Base-by-base conservation (phyloP, 2,797 vertebrate species). In the Meriones psammophilus region DNA sequence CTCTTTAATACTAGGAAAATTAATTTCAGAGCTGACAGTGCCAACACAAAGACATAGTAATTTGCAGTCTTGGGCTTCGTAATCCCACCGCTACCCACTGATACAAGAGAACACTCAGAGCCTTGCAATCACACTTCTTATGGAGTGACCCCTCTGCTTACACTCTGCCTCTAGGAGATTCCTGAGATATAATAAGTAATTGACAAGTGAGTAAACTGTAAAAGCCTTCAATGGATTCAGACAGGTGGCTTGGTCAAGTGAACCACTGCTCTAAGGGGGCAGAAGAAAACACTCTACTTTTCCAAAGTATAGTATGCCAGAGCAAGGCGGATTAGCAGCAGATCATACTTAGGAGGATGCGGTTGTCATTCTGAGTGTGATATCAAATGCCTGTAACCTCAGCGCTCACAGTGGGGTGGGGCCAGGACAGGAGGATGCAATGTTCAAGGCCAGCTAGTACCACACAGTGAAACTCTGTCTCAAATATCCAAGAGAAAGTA, bases 1-100 rank as follows among this genome's bases (percentile, higher is more conserved):
- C 54, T 97, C 97, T 96, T 97, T 95, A 97, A 97, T 39, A 97
- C 69, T 54, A 92, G 69, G 74, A 94, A 97, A 97, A 98, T 97
- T 96, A 97, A 98, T 91, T 97, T 92, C 92, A 95, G 96, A 98
- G 96, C 66, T 96, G 94, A 97, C 96, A 96, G 33, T 88, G 94
- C 93, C 87, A 97, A 88, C 80, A 97, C 22, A 87, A 97, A 98
- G 73, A 95, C 94, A 87, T 69, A 97, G 92, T 76, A 94, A 97
- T 97, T 96, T 96, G 50, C 46, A 96, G 95, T 93, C 89, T 81
- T 97, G 28, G 50, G 69, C 76, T 94, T 98, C 96, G 88, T 86
- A 85, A 96, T 96, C 89, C 54, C 60, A 95, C 54, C 2, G 58
- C 39, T 68, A 80, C 39, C 86, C 95, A 66, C 39, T 97, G 92